Base-by-base conservation (phyloP, 2,888 invertebrate species). In the Hydrotaea cyrtoneurina region DNA sequence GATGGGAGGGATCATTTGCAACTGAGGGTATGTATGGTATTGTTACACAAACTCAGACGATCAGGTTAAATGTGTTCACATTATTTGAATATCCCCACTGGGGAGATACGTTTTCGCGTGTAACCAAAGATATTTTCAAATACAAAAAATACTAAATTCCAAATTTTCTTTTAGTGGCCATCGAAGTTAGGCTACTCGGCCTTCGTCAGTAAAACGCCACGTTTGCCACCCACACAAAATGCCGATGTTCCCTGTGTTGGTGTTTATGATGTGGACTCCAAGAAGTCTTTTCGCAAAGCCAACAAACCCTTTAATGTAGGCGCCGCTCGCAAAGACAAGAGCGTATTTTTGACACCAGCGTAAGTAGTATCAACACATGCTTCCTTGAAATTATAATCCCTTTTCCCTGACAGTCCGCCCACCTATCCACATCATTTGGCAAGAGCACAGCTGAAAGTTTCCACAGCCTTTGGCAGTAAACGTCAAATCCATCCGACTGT, bases 161-260 rank as follows among this genome's bases (percentile, higher is more conserved):
- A 31, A 43, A 21, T 17, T 69, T 36, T 59, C 50, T 36, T 57
- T 39, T 31, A 46, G 92, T 90, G 88, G 80, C 89, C 91, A 1
- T 89, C 91, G 0, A 89, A 88, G 69, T 83, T 86, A 10, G 92
- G 92, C 0, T 91, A 89, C 75, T 90, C 90, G 0, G 88, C 90
- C 0, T 86, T 92, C 36, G 91, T 89, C 19, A 90, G 88, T 73
- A 90, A 89, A 75, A 83, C 88, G 62, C 82, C 88, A 4, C 89
- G 92, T 0, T 23, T 90, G 36, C 87, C 89, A 0, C 0, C 64
- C 0, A 46, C 23, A 0, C 78, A 50, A 0, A 87, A 86, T 3
- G 64, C 87, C 2, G 77, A 83, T 0, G 53, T 83, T 57, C 91
- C 92, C 0, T 87, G 91, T 1, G 81, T 91, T 15, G 92, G 92